phyloP scores from a whole-genome alignment of 2,797 vertebrate genomes.

The Cottoperca gobio region DNA sequence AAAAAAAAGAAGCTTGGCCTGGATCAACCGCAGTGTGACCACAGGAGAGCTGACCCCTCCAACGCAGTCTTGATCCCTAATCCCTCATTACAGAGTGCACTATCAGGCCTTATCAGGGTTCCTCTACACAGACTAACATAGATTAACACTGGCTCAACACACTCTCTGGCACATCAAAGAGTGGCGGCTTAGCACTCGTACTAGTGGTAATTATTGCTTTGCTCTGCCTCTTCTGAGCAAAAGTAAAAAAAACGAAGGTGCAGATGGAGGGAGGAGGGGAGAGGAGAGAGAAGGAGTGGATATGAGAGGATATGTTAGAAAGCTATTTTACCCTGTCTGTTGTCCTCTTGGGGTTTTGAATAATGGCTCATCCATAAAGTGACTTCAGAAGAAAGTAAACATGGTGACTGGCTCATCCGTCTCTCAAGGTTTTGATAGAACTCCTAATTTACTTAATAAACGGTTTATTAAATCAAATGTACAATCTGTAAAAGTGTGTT shows the following conservation, averaged over 20 bases:
- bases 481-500: conserved; percentile 1
- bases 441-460: not conserved
- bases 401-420: not conserved
- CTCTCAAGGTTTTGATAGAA: not conserved
- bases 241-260: conserved; percentile 22
- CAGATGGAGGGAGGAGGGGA: conserved; percentile 22
- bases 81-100: conserved; percentile 77
- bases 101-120: conserved; percentile 72
- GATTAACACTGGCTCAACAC: conserved; percentile 80
- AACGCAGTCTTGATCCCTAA: conserved; percentile 72
- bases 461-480: conserved; percentile 8
- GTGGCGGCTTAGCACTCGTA: conserved; percentile 59
- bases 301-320: conserved; percentile 34
- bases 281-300: not conserved
- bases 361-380: conserved; percentile 33
- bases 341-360: conserved; percentile 16
- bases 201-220: conserved; percentile 76
- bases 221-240: conserved; percentile 66
- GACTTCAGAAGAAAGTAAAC: conserved; percentile 15
- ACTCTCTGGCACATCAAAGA: conserved; percentile 78
- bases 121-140: conserved; percentile 72
- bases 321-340: conserved; percentile 13
- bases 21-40: conserved; percentile 66
- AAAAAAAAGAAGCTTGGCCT: conserved; percentile 16
- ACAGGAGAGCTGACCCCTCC: conserved; percentile 72